Base-by-base conservation (phyloP, 2,113 vertebrate genomes). In the Vicugna pacos region DNA sequence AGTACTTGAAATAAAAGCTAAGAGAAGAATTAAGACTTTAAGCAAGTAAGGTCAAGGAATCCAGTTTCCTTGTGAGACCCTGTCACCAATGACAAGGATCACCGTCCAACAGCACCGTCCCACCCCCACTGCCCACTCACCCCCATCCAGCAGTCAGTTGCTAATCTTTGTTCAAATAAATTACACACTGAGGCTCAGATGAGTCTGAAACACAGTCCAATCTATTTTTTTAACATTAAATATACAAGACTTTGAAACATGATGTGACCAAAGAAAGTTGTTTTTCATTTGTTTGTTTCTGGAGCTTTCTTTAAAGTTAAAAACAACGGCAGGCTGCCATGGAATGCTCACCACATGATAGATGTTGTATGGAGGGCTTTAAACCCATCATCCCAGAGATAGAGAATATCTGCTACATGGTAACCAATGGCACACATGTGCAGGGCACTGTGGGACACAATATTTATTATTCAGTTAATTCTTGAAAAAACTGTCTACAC, bases 1-100 rank as follows among this genome's bases (percentile, higher is more conserved):
- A 72, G 50, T 35, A 86, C 17, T 70, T 75, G 52, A 88, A 88
- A 69, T 77, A 79, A 97, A 93, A 94, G n/a, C 38, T 26, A 60
- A 46, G 54, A 77, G 56, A 67, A 82, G n/a, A 79, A 91, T 62
- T 42, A 77, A 62, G 82, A 77, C n/a, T 84, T 91, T 58, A 2
- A 86, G 11, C 3, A 50, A 58, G 5, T 2, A 30, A 94, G 30
- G n/a, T 48, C 62, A 94, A 42, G 46, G 8, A 30, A 32, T 73
- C 58, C 62, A 2, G 5, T 81, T 80, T 94, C 19, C 3, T 0
- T 30, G 3, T 35, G 32, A 35, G 28, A 50, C 14, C 26, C 8
- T 46, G 64, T 73, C 38, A 24, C 16, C 52, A 15, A 0, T 9
- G 62, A 11, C 11, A 46, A 35, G 10, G 12, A 30, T 3, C 28